A percentile compares a stretch with the other conserved stretches of the same genome.
Conservation (phyloP, 2,113 vertebrate species). For the Puma concolor region DNA sequence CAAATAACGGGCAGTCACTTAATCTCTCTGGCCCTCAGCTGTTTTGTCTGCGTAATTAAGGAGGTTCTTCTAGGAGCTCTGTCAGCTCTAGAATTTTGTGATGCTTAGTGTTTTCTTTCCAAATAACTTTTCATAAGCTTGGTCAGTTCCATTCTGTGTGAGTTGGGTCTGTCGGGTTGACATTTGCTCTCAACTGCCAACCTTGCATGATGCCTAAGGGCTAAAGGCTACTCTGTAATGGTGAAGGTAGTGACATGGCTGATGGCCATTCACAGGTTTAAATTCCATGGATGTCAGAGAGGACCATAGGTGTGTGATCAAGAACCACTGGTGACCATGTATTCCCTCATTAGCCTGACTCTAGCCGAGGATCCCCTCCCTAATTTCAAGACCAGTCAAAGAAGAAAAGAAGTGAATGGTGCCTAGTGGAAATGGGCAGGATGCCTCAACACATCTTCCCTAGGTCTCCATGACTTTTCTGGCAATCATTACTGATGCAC, state of each 20-base stretch:
- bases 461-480: background rate
- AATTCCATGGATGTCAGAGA: background rate
- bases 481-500: background rate
- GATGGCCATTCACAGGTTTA: background rate
- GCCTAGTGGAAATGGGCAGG: background rate
- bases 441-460: background rate
- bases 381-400: background rate
- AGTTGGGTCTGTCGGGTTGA: background rate
- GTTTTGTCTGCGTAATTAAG: background rate
- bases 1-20: slow-evolving; percentile 5
- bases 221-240: background rate
- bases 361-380: background rate
- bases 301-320: background rate
- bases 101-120: background rate
- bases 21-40: background rate
- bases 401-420: background rate
- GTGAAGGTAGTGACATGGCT: background rate
- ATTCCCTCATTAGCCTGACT: background rate
- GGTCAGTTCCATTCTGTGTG: background rate
- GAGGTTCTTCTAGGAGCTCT: background rate
- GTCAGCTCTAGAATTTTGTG: slow-evolving; percentile 8
- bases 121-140: background rate
- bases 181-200: background rate
- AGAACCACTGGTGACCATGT: background rate
- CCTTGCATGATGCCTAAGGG: background rate